Base-by-base conservation (phyloP, 2,888 invertebrate species). In the Palloptera scutellata region DNA sequence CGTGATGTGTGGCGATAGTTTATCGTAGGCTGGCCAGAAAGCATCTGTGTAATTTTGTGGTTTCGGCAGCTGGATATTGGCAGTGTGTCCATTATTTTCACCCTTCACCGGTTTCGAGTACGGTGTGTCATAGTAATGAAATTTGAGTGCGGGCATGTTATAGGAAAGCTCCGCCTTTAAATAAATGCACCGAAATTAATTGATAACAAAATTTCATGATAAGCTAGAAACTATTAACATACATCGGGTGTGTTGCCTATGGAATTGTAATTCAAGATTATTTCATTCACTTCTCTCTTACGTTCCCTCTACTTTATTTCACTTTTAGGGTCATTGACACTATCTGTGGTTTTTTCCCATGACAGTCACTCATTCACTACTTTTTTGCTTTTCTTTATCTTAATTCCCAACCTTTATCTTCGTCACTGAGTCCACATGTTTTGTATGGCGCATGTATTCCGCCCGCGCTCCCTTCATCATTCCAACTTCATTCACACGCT, bases 51-150 rank as follows among this genome's bases (percentile, higher is more conserved):
- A 70, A 17, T 54, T 62, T 17, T 58, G 13, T 13, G 70, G 66
- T 1, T 70, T 67, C 1, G 75, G 71, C 19, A 72, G 62, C 48
- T 67, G 64, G 42, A 73, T 68, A 57, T 70, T 73, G 12, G 70
- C 74, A 9, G 74, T 74, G 17, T 73, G 73, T 0, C 73, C 73
- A 64, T 72, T 74, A 30, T 76, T 76, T 15, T 71, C 66, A 13
- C 66, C 66, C 48, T 42, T 30, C 9, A 64, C 73, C 0, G 70
- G 55, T 1, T 42, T 57, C 1, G 5, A 20, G n/a, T 62, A 70
- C 1, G 61, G 55, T 9, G 60, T 65, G 11, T 74, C 67, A 43
- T 75, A 74, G 58, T 75, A 64, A 1, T 45, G 4, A 57, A 74
- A 75, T 11, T 11, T 52, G 5, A 75, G 2, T 8, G 53, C 17